Conservation (phyloP, 2,888 invertebrate genomes). For the Aricia artaxerxes region DNA sequence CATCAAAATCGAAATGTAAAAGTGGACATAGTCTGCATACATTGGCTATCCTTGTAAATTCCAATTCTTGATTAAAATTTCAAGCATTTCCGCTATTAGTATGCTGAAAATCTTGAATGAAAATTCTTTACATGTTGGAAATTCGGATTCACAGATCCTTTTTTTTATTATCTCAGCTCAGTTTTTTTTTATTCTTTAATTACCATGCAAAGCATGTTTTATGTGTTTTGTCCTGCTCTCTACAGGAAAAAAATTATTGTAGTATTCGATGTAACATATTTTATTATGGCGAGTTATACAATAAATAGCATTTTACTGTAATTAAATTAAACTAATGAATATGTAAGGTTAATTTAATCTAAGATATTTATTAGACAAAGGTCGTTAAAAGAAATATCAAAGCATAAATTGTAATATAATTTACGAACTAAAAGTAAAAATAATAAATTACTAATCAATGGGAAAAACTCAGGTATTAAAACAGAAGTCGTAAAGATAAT, state of each 20-base stretch:
- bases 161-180: neutral
- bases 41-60: neutral
- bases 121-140: neutral
- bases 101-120: conserved; percentile 13
- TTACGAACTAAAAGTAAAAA: neutral
- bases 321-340: neutral
- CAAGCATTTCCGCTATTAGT: conserved; percentile 12
- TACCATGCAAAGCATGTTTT: neutral
- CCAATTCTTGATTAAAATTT: conserved; percentile 22
- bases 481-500: neutral
- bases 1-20: conserved; percentile 26
- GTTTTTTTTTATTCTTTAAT: neutral
- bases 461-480: neutral
- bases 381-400: neutral
- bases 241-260: neutral
- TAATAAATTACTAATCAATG: neutral
- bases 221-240: neutral
- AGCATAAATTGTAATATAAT: neutral
- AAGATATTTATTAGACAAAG: neutral
- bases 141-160: neutral
- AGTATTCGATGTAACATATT: neutral
- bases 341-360: neutral
- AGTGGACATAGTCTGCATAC: neutral
- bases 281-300: neutral
- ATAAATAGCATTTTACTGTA: neutral